Percentiles rank a stretch among this genome's conserved stretches.
phyloP scores from a whole-genome alignment of 2,797 vertebrate genomes.

The Alauda arvensis region DNA sequence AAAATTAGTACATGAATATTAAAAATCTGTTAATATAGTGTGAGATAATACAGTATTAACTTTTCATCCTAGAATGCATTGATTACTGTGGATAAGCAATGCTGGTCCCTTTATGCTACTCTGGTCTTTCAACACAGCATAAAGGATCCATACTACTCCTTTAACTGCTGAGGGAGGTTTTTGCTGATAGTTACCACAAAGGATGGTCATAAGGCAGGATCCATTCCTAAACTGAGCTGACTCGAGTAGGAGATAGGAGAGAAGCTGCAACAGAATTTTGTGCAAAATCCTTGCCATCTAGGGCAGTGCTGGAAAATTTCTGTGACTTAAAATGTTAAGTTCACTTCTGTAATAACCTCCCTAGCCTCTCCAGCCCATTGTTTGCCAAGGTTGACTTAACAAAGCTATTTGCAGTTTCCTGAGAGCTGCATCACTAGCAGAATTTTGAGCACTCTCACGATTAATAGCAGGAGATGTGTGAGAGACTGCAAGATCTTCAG shows the following conservation, averaged over 20 bases:
- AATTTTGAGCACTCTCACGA: background rate
- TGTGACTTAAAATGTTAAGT: background rate
- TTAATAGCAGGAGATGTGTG: background rate
- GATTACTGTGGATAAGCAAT: constrained; percentile 45
- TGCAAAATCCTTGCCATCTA: background rate
- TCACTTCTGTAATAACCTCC: background rate
- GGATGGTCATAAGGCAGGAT: background rate
- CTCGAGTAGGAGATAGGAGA: background rate
- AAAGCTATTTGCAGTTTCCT: background rate
- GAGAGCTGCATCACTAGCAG: background rate
- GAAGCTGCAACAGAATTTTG: background rate
- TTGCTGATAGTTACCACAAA: background rate
- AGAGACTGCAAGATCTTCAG: background rate
- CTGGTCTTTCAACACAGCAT: constrained; percentile 62
- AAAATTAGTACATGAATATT: background rate
- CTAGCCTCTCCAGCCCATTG: background rate
- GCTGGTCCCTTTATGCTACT: constrained; percentile 65
- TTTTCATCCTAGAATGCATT: constrained; percentile 20
- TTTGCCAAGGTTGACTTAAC: background rate
- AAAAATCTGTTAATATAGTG: background rate
- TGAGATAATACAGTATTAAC: constrained; percentile 5
- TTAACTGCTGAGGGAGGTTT: background rate
- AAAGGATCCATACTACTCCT: constrained; percentile 48
- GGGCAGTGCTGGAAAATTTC: background rate
- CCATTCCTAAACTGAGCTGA: background rate